Base-by-base conservation (phyloP, 2,113 vertebrate genomes). In the Ranitomeya variabilis region DNA sequence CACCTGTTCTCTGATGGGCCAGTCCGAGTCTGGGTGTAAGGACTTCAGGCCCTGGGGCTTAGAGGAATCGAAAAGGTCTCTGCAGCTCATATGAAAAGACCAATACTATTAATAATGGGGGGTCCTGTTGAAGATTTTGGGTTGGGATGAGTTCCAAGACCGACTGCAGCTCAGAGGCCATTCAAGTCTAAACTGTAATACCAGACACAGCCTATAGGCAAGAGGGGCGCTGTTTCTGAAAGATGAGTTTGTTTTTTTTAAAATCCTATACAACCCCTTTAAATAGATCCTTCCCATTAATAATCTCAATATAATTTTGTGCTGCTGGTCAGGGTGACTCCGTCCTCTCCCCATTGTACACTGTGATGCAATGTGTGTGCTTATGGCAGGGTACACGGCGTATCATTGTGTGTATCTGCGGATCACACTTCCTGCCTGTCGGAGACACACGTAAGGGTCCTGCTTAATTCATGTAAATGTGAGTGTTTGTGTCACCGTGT, bases 391-490 rank as follows among this genome's bases (percentile, higher is more conserved):
- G 81, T 69, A 83, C 81, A 23, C 18, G 0, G 64, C 26, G 81
- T 62, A 62, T 66, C 54, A n/a, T n/a, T 14, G 19, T 83, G 62
- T 64, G 64, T 83, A 66, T 83, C 37, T 64, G 10, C 6, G 12
- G 16, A 67, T 83, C 19, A 6, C 80, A 52, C 37, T 83, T 83
- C 81, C 81, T 83, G 52, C 81, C 59, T 69, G 59, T 23, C 62
- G 13, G 10, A 83, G 45, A 83, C 81, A 6, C 23, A 37, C 62
- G 80, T 83, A 45, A 83, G 59, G 62, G 80, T 26, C 64, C 62
- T 37, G 19, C 6, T 66, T 54, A 52, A n/a, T n/a, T 69, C 37
- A 66, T 67, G 37, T 80, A 23, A 80, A 13, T 80, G 21, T 15
- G 18, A 7, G 18, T 59, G 55, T 64, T 31, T 66, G 45, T 54